Conservation (phyloP, 2,113 vertebrate species). For the Trematocara macrostoma region DNA sequence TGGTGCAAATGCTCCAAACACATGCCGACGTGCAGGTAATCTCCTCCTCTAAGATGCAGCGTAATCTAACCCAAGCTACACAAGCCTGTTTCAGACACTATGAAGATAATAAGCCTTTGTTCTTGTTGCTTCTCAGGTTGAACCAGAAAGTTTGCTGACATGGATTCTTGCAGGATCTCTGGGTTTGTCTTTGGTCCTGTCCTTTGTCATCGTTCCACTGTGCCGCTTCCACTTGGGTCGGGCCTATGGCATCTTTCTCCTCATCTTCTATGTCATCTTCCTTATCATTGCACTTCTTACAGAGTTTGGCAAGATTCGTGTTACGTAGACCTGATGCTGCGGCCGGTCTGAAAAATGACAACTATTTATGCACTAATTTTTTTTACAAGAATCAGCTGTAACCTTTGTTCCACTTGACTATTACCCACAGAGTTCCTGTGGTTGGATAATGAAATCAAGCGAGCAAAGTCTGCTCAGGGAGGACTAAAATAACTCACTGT, state of each 20-base stretch:
- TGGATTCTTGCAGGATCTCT: slow-evolving; percentile 87
- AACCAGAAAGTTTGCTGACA: slow-evolving; percentile 79
- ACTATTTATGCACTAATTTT: slow-evolving; percentile 3
- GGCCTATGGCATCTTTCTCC: slow-evolving; percentile 78
- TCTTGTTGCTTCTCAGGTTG: slow-evolving; percentile 73
- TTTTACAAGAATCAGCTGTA: background rate
- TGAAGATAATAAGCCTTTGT: background rate
- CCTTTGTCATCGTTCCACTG: slow-evolving; percentile 81
- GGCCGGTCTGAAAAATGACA: background rate
- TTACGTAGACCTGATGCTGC: background rate
- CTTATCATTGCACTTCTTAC: slow-evolving; percentile 85
- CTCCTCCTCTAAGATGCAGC: background rate
- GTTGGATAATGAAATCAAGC: background rate
- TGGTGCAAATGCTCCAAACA: slow-evolving; percentile 77
- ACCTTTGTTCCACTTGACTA: background rate
- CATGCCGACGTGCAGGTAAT: slow-evolving; percentile 76
- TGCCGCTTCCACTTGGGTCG: slow-evolving; percentile 81
- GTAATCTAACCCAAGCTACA: background rate
- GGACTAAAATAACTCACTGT: background rate
- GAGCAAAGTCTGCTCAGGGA: slow-evolving; percentile 10
- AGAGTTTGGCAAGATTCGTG: slow-evolving; percentile 79
- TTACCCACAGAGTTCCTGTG: background rate
- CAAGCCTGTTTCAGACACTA: background rate
- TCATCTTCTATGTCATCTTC: slow-evolving; percentile 82
- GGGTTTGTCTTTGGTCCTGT: slow-evolving; percentile 86